Conservation (phyloP, 2,888 invertebrate species). For the Zonitis immaculata region DNA sequence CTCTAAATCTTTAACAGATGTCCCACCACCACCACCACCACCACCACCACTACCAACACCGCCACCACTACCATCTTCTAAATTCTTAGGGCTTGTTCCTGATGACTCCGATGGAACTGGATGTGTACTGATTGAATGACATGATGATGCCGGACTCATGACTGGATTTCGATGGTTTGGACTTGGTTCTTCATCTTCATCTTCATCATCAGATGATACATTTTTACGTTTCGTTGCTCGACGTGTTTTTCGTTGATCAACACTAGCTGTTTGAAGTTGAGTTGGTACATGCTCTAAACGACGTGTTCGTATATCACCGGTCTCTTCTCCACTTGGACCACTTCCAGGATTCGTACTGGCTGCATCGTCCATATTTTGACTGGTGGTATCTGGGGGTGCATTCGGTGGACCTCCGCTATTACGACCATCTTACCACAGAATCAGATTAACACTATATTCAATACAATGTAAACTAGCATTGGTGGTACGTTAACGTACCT, state of each 20-base stretch:
- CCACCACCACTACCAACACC: constrained; percentile 34
- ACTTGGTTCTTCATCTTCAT: constrained; percentile 47
- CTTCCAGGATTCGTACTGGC: constrained; percentile 32
- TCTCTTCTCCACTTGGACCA: constrained; percentile 29
- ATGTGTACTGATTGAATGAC: constrained; percentile 58
- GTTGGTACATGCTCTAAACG: constrained; percentile 52
- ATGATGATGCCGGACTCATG: constrained; percentile 59
- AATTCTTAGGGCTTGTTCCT: constrained; percentile 49
- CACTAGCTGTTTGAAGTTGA: constrained; percentile 47
- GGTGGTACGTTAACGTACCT: constrained; percentile 53
- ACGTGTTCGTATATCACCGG: constrained; percentile 52
- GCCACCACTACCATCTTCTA: constrained; percentile 43
- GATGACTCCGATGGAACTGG: constrained; percentile 47
- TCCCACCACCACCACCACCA: constrained; percentile 39
- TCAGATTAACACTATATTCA: constrained; percentile 40
- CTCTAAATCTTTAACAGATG: constrained; percentile 86
- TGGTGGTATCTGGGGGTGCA: constrained; percentile 43
- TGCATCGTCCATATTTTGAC: constrained; percentile 44
- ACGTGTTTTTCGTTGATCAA: constrained; percentile 44
- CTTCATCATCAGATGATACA: constrained; percentile 52
- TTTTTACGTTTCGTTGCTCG: constrained; percentile 61
- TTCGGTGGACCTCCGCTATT: constrained; percentile 55
- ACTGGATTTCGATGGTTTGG: constrained; percentile 46
- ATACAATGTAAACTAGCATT: constrained; percentile 42
- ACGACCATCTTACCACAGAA: constrained; percentile 52